phyloP scores from a whole-genome alignment of 1,140 invertebrate genomes.

The Drosophila sproati region DNA sequence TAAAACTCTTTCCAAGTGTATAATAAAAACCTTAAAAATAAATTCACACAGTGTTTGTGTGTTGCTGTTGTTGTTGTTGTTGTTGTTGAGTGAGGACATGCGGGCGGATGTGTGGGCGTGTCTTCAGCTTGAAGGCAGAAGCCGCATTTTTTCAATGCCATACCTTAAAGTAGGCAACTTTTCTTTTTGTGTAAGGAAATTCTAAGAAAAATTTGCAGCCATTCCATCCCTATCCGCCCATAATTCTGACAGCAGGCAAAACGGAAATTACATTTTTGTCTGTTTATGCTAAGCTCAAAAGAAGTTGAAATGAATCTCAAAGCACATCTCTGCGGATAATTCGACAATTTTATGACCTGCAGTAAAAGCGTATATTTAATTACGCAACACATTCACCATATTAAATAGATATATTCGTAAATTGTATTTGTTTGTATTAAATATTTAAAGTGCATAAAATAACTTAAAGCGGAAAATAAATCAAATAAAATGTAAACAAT shows the following conservation, averaged over 20 bases:
- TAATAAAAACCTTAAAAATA: neutral
- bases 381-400: neutral
- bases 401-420: neutral
- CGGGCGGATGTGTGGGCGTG: neutral
- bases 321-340: neutral
- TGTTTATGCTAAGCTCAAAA: neutral
- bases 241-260: neutral
- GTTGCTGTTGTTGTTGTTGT: neutral
- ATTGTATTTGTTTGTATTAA: no score
- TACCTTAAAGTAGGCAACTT: conserved; percentile 5
- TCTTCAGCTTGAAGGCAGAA: neutral
- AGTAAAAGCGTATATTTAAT: neutral
- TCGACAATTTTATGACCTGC: neutral
- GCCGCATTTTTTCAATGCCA: conserved; percentile 8
- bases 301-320: neutral
- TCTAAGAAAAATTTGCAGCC: conserved; percentile 7
- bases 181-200: conserved; percentile 10
- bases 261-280: conserved; percentile 24
- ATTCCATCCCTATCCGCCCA: neutral
- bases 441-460: no score
- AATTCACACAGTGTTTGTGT: neutral
- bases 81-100: neutral
- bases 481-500: neutral
- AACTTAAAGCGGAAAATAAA: neutral
- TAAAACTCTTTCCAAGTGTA: conserved; percentile 3